Percentiles rank a stretch among this genome's conserved stretches.
These are phyloP conservation scores for Plectropomus leopardus DNA, from an alignment of 2,113 vertebrate species.

Conservation along the genomic window DNA sequence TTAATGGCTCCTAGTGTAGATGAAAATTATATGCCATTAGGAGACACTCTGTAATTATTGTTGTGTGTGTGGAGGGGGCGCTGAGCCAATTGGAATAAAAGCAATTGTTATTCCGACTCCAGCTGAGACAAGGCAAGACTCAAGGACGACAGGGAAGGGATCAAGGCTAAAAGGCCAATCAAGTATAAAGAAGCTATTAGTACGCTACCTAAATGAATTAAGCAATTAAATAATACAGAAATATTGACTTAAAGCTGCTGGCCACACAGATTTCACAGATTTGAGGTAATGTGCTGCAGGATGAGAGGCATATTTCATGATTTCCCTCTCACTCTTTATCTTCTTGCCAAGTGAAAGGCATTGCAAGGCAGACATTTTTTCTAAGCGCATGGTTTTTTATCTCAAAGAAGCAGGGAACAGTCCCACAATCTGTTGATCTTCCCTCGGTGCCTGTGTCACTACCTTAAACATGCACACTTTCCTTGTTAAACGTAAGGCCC, in stretches of 20 bases:
- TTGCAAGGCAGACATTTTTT: constrained; percentile 37
- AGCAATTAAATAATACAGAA: constrained; percentile 14
- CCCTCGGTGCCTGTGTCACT: constrained; percentile 38
- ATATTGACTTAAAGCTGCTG: constrained; percentile 26
- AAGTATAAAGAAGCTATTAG: constrained; percentile 41
- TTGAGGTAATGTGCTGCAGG: constrained; percentile 46
- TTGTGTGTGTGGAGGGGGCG: constrained; percentile 14
- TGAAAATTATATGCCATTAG: constrained; percentile 54
- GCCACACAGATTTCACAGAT: constrained; percentile 26
- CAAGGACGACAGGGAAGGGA: constrained; percentile 10
- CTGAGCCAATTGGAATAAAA: constrained; percentile 11
- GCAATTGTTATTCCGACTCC: constrained; percentile 35
- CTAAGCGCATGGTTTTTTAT: constrained; percentile 49
- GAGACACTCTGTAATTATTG: constrained; percentile 51
- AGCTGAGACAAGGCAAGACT: constrained; percentile 6
- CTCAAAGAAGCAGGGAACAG: constrained; percentile 43
- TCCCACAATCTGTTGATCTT: constrained; percentile 63
- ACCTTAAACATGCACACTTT: constrained; percentile 45
- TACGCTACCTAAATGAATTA: constrained; percentile 20
- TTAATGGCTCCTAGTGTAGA: constrained; percentile 56
- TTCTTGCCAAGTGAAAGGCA: constrained; percentile 41
- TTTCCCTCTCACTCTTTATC: neutral
- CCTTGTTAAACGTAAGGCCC: constrained; percentile 41
- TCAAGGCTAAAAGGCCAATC: constrained; percentile 47
- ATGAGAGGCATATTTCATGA: constrained; percentile 47